A percentile compares a stretch with the other conserved stretches of the same genome.
phyloP scores from a whole-genome alignment of 2,888 invertebrate species.

The Leptinotarsa peninsularis region DNA sequence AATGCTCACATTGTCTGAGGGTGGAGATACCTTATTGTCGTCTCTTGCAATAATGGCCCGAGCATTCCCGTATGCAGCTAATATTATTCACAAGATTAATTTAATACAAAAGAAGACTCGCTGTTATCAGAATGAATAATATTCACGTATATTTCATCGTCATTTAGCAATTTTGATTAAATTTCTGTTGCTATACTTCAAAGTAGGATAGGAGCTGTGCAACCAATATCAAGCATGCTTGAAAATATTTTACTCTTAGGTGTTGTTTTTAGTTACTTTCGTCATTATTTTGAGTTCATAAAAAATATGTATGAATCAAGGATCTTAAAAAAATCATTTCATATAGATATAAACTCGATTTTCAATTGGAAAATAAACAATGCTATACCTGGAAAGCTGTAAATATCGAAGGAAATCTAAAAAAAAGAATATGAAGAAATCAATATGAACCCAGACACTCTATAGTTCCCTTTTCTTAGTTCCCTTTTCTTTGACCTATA shows the following conservation, averaged over 20 bases:
- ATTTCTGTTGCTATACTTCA: conserved; percentile 23
- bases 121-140: conserved; percentile 36
- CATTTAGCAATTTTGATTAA: conserved; percentile 40
- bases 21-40: conserved; percentile 60
- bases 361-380: no score
- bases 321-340: no score
- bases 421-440: no score
- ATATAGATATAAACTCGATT: no score
- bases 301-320: no score
- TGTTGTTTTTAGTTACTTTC: background rate
- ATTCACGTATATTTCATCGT: conserved; percentile 40
- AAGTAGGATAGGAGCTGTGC: background rate
- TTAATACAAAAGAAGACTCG: conserved; percentile 47
- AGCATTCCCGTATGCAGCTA: conserved; percentile 50
- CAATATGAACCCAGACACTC: no score
- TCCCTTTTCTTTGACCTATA: no score
- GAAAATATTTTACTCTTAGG: background rate
- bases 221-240: background rate
- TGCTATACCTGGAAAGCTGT: no score
- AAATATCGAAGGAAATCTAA: no score
- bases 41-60: conserved; percentile 53
- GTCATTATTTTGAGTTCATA: no score
- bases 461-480: no score
- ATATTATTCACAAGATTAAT: conserved; percentile 53
- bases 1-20: conserved; percentile 60